Conservation (phyloP, 2,113 vertebrate genomes). For the Syrrhaptes paradoxus region DNA sequence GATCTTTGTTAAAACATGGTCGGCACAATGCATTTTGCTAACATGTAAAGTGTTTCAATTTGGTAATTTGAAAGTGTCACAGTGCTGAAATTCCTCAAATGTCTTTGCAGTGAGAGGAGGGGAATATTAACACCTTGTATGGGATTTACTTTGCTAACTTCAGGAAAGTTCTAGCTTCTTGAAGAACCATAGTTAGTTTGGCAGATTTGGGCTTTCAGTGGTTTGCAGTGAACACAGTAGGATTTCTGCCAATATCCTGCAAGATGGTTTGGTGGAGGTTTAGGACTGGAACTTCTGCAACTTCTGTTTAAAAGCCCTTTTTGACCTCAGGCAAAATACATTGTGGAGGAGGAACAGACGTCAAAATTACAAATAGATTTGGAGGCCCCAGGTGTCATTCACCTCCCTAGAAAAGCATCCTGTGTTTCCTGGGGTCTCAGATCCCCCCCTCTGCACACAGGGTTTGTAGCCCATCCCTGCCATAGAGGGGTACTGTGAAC, state of each 20-base stretch:
- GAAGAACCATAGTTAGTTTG: background rate
- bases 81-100: conserved; percentile 3
- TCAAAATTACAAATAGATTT: background rate
- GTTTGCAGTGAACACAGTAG: background rate
- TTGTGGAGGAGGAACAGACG: background rate
- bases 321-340: background rate
- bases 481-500: background rate
- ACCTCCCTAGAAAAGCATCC: background rate
- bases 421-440: background rate
- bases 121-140: background rate
- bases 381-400: background rate
- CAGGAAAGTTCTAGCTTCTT: background rate
- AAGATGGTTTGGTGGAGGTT: background rate
- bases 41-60: conserved; percentile 32
- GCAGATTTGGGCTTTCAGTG: background rate
- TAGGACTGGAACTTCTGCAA: background rate
- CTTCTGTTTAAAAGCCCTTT: background rate
- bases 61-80: conserved; percentile 15
- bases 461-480: background rate
- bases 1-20: conserved; percentile 34
- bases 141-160: background rate
- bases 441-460: background rate
- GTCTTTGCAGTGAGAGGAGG: background rate
- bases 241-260: background rate
- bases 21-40: conserved; percentile 44